Base-by-base conservation (phyloP, 2,888 invertebrate genomes). In the Conistra vaccinii region DNA sequence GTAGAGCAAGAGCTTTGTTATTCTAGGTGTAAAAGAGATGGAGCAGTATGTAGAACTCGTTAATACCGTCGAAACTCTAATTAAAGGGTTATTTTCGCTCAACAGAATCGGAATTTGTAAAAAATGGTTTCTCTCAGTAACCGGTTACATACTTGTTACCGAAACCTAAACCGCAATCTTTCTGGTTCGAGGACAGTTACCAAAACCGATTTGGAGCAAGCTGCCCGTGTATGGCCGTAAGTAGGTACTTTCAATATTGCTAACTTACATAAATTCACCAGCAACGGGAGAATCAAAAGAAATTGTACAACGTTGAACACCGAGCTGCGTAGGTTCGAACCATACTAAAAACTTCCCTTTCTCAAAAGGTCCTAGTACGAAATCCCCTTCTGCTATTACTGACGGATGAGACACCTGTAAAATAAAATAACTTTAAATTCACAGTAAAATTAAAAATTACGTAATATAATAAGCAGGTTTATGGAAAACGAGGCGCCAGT, bases 261-360 rank as follows among this genome's bases (percentile, higher is more conserved):
- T 51, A 32, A 91, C 96, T 91, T 90, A 96, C 96, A 94, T 90
- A 83, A 94, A 96, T 88, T 95, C 95, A 26, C 96, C 96, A 68
- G 96, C 96, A 35, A 87, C 82, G 1, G 85, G 67, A 0, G 96
- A 96, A 61, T 91, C 83, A 65, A 96, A 95, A 1, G 94, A 92
- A n/a, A 96, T 89, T 67, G 7, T 89, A 85, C 94, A 94, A 14
- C 87, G 81, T 77, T 96, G 95, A 2, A 90, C 78, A 6, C 95
- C 95, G 4, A 94, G 85, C 65, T 93, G 90, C 2, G 91, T 95
- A 12, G 96, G 96, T 82, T 96, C 96, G 80, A 95, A 96, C 90
- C 89, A 91, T 48, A 93, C 92, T 67, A 93, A 88, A 68, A 95
- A 93, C 83, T 96, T 96, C 5, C 95, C 96, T 85, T 94, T 96